phyloP scores from a whole-genome alignment of 2,888 invertebrate genomes.

The Colostygia pectinataria region DNA sequence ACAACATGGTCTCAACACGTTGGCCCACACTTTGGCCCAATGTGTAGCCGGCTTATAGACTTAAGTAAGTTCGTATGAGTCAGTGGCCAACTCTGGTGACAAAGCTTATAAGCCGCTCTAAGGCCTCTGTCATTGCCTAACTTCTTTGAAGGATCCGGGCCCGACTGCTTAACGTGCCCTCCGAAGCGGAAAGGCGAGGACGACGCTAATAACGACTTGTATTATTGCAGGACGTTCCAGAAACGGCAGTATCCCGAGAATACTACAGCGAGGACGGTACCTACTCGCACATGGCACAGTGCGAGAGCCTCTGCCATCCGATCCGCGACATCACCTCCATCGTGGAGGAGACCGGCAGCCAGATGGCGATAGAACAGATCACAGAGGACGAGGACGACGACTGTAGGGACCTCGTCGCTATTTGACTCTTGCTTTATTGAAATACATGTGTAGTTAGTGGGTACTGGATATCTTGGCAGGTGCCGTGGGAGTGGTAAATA shows the following conservation, averaged over 20 bases:
- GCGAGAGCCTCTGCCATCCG: slow-evolving; percentile 6
- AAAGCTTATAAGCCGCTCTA: too few species aligned
- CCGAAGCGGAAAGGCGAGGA: too few species aligned
- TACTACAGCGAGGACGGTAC: slow-evolving; percentile 42
- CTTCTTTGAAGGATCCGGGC: too few species aligned
- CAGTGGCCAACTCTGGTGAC: too few species aligned
- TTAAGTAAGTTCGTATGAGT: not conserved
- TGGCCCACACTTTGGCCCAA: too few species aligned
- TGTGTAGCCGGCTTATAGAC: too few species aligned
- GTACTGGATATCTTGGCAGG: too few species aligned
- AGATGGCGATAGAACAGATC: slow-evolving; percentile 60
- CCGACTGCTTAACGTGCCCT: too few species aligned
- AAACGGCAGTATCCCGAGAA: slow-evolving; percentile 40
- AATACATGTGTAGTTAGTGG: slow-evolving; percentile 4
- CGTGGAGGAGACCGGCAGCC: slow-evolving; percentile 66
- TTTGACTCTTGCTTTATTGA: slow-evolving; percentile 19
- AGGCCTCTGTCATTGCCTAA: too few species aligned
- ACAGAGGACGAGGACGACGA: slow-evolving; percentile 32
- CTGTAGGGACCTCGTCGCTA: slow-evolving; percentile 29
- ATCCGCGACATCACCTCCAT: slow-evolving; percentile 48
- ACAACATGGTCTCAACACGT: too few species aligned
- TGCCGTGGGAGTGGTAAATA: too few species aligned
- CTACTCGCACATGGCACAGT: slow-evolving; percentile 25
- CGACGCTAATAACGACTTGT: not conserved
- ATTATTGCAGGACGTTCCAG: slow-evolving; percentile 45